These are phyloP conservation scores for Dallia pectoralis DNA, from an alignment of 2,797 vertebrate species.

Conservation along the genomic window DNA sequence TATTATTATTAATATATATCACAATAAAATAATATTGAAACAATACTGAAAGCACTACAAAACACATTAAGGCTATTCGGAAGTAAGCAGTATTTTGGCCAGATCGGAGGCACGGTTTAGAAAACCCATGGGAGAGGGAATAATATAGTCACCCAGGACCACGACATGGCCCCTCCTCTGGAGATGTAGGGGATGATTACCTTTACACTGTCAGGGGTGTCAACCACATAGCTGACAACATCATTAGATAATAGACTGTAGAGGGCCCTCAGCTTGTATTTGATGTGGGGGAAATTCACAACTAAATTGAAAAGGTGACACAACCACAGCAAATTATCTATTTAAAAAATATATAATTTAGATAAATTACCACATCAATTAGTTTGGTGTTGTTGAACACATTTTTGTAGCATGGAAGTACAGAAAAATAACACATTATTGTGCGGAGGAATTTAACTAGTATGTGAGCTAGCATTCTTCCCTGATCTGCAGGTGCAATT, in stretches of 20 bases:
- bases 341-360: constrained; percentile 43
- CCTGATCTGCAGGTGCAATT: background rate
- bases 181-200: constrained; percentile 79
- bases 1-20: background rate
- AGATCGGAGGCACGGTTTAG: constrained; percentile 14
- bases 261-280: constrained; percentile 73
- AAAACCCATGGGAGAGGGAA: constrained; percentile 41
- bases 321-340: constrained; percentile 49
- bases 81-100: background rate
- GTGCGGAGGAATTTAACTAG: constrained; percentile 14
- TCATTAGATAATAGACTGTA: constrained; percentile 79
- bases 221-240: constrained; percentile 79
- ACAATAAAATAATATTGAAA: constrained; percentile 39
- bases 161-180: constrained; percentile 65
- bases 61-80: constrained; percentile 1
- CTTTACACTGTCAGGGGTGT: constrained; percentile 72
- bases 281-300: constrained; percentile 60
- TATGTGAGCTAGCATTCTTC: background rate
- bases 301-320: constrained; percentile 73
- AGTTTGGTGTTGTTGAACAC: constrained; percentile 38
- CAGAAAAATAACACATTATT: constrained; percentile 19
- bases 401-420: constrained; percentile 30
- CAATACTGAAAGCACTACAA: background rate
- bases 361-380: constrained; percentile 28
- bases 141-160: constrained; percentile 65